Evolutionary conservation across 2,113 vertebrate species (phyloP).

Genomic region (Oreochromis spilurus): DNA sequence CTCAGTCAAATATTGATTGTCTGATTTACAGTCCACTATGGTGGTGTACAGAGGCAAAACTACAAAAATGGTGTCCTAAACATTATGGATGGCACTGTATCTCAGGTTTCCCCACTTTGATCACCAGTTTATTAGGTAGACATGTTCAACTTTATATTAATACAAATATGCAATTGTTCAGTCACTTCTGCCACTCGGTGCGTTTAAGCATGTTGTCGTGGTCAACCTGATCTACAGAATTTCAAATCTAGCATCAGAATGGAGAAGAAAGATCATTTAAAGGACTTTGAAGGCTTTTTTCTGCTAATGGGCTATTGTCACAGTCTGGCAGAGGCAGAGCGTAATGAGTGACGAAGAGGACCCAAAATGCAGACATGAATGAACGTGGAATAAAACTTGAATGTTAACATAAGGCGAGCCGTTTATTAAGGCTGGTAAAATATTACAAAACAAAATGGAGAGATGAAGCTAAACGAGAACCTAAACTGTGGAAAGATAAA

Average conservation of each 20-base stretch:
- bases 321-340: background rate
- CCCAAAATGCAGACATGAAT: background rate
- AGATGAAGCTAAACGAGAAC: background rate
- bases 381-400: background rate
- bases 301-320: background rate
- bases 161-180: background rate
- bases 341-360: background rate
- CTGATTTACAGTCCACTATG: background rate
- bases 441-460: fast-evolving
- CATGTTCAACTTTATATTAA: background rate
- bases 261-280: background rate
- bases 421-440: background rate
- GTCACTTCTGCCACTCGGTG: background rate
- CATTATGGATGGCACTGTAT: background rate
- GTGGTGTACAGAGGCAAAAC: background rate
- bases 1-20: background rate
- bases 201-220: background rate
- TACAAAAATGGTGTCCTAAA: background rate
- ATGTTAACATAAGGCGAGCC: fast-evolving
- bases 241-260: background rate
- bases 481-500: background rate
- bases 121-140: background rate
- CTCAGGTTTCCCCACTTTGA: background rate
- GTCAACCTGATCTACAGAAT: background rate
- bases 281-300: background rate